Evolutionary conservation across 2,888 invertebrate genomes (phyloP).

Genomic region (Xestoiulus laeticollis): DNA sequence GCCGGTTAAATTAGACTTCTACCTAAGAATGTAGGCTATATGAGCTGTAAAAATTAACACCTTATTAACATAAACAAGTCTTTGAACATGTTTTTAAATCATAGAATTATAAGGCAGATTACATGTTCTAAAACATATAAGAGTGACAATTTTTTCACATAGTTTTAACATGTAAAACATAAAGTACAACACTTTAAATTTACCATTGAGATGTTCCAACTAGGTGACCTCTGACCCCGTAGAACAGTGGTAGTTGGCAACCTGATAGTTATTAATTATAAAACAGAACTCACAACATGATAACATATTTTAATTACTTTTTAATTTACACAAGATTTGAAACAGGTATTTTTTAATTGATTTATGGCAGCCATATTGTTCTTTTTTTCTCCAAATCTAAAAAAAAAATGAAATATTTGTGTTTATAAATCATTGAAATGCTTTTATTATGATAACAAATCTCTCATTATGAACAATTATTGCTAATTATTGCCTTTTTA

Average conservation of each 20-base stretch:
- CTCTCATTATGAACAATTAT: neutral
- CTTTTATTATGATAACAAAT: neutral
- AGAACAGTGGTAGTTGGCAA: neutral
- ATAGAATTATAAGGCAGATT: too few relatives aligned
- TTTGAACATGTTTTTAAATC: too few relatives aligned
- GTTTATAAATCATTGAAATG: neutral
- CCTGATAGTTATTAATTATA: neutral
- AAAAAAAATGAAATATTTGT: neutral
- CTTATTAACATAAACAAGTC: too few relatives aligned
- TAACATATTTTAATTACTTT: neutral
- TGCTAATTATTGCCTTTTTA: neutral
- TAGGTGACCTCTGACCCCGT: too few relatives aligned
- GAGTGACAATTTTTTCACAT: neutral
- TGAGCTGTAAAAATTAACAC: too few relatives aligned
- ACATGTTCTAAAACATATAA: too few relatives aligned
- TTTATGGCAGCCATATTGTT: too few relatives aligned
- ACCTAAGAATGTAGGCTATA: too few relatives aligned
- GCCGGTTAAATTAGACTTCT: too few relatives aligned
- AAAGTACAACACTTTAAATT: neutral
- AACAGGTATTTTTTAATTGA: too few relatives aligned
- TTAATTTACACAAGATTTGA: neutral
- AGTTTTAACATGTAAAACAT: neutral
- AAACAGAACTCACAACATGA: neutral
- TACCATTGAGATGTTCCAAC: too few relatives aligned
- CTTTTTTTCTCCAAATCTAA: too few relatives aligned